These are phyloP conservation scores for Laodelphax striatellus DNA, from an alignment of 1,140 invertebrate species.

Conservation along the genomic window DNA sequence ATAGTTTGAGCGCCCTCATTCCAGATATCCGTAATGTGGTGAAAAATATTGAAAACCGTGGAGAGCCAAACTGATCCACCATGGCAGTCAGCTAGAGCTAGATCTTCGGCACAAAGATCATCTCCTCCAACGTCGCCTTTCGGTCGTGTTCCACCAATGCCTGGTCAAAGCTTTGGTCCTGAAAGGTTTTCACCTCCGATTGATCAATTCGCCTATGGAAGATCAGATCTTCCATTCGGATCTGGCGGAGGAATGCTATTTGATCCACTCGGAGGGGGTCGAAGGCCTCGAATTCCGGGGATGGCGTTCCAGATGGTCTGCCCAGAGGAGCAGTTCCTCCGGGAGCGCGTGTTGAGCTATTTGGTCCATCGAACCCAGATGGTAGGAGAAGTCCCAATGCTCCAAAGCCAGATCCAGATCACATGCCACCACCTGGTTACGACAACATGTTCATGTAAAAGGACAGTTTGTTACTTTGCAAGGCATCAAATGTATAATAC, in stretches of 20 bases:
- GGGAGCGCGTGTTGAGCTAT: constrained; percentile 70
- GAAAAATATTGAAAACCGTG: constrained; percentile 33
- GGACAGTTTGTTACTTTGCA: too few relatives aligned
- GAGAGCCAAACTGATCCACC: constrained; percentile 24
- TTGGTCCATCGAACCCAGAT: constrained; percentile 46
- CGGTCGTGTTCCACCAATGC: too few relatives aligned
- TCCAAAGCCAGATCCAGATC: constrained; percentile 52
- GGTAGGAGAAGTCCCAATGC: constrained; percentile 29
- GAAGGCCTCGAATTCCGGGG: constrained; percentile 32
- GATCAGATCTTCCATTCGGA: constrained; percentile 60
- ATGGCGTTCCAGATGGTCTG: constrained; percentile 40
- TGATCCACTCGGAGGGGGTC: constrained; percentile 40
- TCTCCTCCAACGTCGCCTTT: background rate
- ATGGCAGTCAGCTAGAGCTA: constrained; percentile 31
- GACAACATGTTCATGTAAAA: constrained; percentile 47
- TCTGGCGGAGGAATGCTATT: constrained; percentile 61
- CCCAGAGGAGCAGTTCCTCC: constrained; percentile 56
- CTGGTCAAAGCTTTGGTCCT: constrained; percentile 1
- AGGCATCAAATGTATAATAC: too few relatives aligned
- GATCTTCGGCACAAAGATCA: background rate
- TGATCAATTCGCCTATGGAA: constrained; percentile 42
- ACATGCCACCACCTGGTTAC: constrained; percentile 57
- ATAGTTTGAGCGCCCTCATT: constrained; percentile 25
- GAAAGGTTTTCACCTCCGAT: background rate
- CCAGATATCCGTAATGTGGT: constrained; percentile 14